phyloP scores from a whole-genome alignment of 2,888 invertebrate species.

The Chelonus formosanus region DNA sequence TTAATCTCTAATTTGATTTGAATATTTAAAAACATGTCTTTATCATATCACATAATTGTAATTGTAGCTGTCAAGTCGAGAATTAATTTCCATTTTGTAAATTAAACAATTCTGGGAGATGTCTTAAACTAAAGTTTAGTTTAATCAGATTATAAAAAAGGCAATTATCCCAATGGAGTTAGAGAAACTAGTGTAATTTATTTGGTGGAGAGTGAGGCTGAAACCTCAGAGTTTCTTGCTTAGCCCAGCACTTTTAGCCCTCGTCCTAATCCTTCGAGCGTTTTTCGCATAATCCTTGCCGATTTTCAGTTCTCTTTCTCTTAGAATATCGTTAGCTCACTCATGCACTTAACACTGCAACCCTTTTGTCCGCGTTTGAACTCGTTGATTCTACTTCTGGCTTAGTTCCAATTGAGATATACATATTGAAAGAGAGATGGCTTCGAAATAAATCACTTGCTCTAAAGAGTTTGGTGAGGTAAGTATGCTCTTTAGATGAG shows the following conservation, averaged over 20 bases:
- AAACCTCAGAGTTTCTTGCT: constrained; percentile 7
- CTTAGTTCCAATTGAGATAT: not conserved
- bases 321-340: not conserved
- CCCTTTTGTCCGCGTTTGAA: constrained; percentile 1
- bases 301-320: not conserved
- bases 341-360: not conserved
- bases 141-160: no score
- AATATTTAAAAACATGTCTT: no score
- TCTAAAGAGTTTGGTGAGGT: no score
- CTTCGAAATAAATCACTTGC: not conserved
- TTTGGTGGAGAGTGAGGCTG: not conserved
- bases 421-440: not conserved
- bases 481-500: no score
- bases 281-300: constrained; percentile 12
- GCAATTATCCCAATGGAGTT: no score
- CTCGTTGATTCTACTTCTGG: constrained; percentile 1
- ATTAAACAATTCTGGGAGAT: no score
- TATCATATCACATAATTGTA: no score
- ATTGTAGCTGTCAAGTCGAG: no score
- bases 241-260: constrained; percentile 4
- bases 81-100: no score
- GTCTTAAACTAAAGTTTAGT: no score
- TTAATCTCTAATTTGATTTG: no score
- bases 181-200: constrained; percentile 4
- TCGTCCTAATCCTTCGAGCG: not conserved